Conservation (phyloP, 2,888 invertebrate genomes). For the Drosophila ustulata region DNA sequence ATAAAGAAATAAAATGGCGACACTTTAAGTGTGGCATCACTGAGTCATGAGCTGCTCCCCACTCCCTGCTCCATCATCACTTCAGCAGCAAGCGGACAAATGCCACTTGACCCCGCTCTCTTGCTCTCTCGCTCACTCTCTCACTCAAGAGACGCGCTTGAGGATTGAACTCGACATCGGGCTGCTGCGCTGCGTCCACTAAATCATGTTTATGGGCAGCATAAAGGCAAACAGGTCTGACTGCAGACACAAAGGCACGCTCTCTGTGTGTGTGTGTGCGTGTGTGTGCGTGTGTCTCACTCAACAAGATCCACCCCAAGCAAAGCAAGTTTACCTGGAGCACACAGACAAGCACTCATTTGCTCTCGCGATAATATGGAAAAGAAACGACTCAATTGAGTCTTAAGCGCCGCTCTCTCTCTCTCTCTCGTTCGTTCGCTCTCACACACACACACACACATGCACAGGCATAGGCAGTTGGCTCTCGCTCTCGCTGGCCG, state of each 20-base stretch:
- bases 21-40: slow-evolving; percentile 43
- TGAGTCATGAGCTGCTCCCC: slow-evolving; percentile 28
- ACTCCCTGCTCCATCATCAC: background rate
- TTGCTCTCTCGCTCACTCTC: background rate
- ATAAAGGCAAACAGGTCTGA: slow-evolving; percentile 47
- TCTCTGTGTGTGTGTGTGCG: slow-evolving; percentile 15
- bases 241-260: slow-evolving; percentile 50
- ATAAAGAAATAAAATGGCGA: slow-evolving; percentile 48
- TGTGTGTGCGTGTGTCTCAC: slow-evolving; percentile 37
- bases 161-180: slow-evolving; percentile 23
- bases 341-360: slow-evolving; percentile 1
- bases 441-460: slow-evolving; percentile 8
- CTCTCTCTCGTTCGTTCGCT: slow-evolving; percentile 6
- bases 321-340: slow-evolving; percentile 44
- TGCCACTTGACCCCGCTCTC: slow-evolving; percentile 51
- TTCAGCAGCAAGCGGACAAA: slow-evolving; percentile 19
- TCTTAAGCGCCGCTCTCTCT: slow-evolving; percentile 16
- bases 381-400: slow-evolving; percentile 38
- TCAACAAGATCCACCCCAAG: slow-evolving; percentile 66
- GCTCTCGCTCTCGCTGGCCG: slow-evolving; percentile 15
- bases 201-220: slow-evolving; percentile 58
- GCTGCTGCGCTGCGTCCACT: slow-evolving; percentile 35
- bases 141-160: slow-evolving; percentile 51
- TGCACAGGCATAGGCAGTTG: too few species aligned
- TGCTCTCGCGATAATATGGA: slow-evolving; percentile 2